phyloP scores from a whole-genome alignment of 2,797 vertebrate genomes.

The Sardinella longiceps region DNA sequence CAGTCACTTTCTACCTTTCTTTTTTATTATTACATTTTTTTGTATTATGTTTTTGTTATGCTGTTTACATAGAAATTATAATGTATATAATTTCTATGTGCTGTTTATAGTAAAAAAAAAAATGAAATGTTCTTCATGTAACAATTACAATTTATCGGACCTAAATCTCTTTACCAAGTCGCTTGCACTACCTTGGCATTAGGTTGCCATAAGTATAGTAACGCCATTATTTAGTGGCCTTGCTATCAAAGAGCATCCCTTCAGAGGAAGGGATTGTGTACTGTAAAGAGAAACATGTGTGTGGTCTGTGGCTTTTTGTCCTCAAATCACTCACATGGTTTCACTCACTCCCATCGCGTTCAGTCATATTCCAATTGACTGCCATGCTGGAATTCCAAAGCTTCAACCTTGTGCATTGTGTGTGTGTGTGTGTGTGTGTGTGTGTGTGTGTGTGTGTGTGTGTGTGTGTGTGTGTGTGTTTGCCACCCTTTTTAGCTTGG shows the following conservation, averaged over 20 bases:
- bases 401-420: neutral
- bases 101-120: too few relatives aligned
- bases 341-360: neutral
- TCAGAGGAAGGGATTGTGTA: neutral
- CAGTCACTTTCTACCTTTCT: neutral
- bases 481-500: too few relatives aligned
- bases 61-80: neutral
- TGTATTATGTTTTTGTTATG: neutral
- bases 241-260: neutral
- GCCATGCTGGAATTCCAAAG: neutral
- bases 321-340: too few relatives aligned
- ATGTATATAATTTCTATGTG: too few relatives aligned
- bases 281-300: neutral
- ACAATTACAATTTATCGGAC: neutral
- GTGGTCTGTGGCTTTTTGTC: neutral
- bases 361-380: neutral
- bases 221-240: neutral
- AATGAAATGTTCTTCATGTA: too few relatives aligned
- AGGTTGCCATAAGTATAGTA: neutral
- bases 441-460: too few relatives aligned
- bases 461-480: too few relatives aligned
- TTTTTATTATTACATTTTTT: neutral
- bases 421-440: too few relatives aligned
- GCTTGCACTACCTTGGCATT: neutral
- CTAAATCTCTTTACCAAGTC: neutral